These are phyloP conservation scores for Scaptomyza graminum DNA, from an alignment of 1,140 invertebrate species.

Conservation along the genomic window DNA sequence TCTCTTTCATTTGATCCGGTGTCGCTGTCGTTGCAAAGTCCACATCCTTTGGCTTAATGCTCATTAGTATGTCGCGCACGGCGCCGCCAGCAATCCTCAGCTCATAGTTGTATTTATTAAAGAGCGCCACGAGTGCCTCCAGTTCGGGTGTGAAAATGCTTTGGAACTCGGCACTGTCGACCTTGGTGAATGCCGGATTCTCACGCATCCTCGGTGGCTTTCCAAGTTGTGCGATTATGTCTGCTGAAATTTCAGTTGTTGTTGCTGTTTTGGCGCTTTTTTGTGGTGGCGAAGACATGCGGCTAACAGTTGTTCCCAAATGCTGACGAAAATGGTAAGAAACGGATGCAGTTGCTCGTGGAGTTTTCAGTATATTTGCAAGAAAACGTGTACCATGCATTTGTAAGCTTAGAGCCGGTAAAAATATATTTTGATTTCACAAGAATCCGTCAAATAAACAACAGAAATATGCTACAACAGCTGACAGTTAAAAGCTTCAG, in stretches of 20 bases:
- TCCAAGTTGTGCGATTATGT: constrained; percentile 75
- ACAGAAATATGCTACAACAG: constrained; percentile 14
- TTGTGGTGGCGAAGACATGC: constrained; percentile 20
- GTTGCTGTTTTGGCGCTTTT: constrained; percentile 10
- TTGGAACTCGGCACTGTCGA: constrained; percentile 90
- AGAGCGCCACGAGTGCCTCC: constrained; percentile 88
- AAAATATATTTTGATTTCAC: background rate
- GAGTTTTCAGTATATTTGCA: constrained; percentile 3
- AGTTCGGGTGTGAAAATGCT: constrained; percentile 93
- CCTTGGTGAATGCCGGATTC: constrained; percentile 88
- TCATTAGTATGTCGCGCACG: constrained; percentile 97
- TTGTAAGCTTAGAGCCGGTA: constrained; percentile 14
- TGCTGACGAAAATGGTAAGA: background rate
- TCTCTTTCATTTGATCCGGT: constrained; percentile 97
- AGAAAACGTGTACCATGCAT: constrained; percentile 39
- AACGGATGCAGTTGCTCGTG: constrained; percentile 5
- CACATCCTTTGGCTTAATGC: constrained; percentile 93
- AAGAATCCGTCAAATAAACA: background rate
- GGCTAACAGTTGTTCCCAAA: constrained; percentile 9
- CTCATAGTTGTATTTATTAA: constrained; percentile 93
- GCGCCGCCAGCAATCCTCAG: constrained; percentile 97
- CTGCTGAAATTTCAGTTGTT: constrained; percentile 12
- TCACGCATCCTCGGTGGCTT: constrained; percentile 85
- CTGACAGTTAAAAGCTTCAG: constrained; percentile 6
- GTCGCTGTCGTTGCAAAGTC: constrained; percentile 99